Percentiles rank a stretch among this genome's conserved stretches.
Conservation (phyloP, 1,140 invertebrate species). For the Drosophila tani region DNA sequence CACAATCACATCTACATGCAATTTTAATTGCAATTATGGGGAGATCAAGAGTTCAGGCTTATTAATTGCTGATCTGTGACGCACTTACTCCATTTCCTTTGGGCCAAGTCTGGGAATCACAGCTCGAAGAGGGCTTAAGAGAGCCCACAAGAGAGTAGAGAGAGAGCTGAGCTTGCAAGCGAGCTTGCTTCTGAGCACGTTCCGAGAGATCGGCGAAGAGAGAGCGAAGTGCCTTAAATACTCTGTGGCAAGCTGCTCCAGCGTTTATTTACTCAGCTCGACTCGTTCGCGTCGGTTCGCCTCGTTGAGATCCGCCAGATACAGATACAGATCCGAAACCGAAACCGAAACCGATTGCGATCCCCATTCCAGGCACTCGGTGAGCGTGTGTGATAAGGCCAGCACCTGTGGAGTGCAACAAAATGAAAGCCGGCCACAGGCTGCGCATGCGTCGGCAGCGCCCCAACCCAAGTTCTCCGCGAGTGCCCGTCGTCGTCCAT, state of each 20-base stretch:
- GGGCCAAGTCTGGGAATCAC: conserved; percentile 23
- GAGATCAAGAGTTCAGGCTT: conserved; percentile 30
- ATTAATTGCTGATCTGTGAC: conserved; percentile 21
- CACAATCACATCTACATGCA: neutral
- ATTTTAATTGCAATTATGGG: conserved; percentile 24
- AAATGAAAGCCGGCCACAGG: conserved; percentile 77
- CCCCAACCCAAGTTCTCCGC: conserved; percentile 21
- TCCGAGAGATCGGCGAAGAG: neutral
- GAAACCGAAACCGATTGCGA: conserved; percentile 4
- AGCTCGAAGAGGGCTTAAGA: conserved; percentile 20
- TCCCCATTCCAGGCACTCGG: neutral
- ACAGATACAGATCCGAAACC: conserved; percentile 17
- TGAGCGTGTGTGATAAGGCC: conserved; percentile 45
- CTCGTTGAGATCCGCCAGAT: conserved; percentile 19
- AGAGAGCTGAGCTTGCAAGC: neutral
- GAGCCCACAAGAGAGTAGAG: too few relatives aligned
- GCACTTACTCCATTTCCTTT: conserved; percentile 32
- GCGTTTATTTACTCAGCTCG: conserved; percentile 67
- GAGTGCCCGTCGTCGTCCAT: conserved; percentile 38
- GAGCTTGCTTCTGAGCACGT: conserved; percentile 27
- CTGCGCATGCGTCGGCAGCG: conserved; percentile 69
- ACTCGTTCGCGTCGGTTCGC: conserved; percentile 52
- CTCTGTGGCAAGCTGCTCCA: conserved; percentile 15
- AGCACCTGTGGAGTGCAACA: conserved; percentile 35
- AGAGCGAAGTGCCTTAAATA: conserved; percentile 64